Evolutionary conservation across 2,888 invertebrate genomes (phyloP), one percentile per base, ranked within the genome.

Genomic region (Phalangium opilio): DNA sequence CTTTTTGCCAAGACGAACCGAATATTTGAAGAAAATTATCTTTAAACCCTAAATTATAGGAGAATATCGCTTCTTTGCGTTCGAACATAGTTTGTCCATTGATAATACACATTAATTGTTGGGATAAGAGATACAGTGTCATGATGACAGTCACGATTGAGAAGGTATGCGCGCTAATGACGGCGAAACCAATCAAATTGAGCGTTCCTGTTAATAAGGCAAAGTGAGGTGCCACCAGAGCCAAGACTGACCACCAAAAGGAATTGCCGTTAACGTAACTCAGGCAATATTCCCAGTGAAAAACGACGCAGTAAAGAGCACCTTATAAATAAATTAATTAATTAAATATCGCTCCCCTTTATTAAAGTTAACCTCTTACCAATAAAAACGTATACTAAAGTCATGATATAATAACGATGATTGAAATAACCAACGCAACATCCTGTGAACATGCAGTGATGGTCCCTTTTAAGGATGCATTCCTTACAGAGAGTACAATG

Each of bases 371-470:
- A 17, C n/a, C n/a, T 41, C 48, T 39, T 79, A 1, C 80, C 77
- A 34, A 83, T 58, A 59, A 81, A 78, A 53, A 83, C 68, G 62
- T 87, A 80, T 18, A 81, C 62, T 2, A 84, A 70, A 63, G 87
- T 81, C 63, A 79, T 73, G 33, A 85, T 67, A 60, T 90, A 91
- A 66, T 81, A 90, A 59, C 91, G 75, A 59, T 83, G 81, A 65
- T 91, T 91, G 54, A 72, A 73, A 63, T 85, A 81, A 1, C 91
- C 91, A 43, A 91, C 72, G 64, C 91, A 91, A 60, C 79, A 82
- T 15, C 84, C 83, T 34, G 83, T 80, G 64, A 91, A 93, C 56
- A 82, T 78, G 62, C 91, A 84, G 62, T 86, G 83, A 68, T 85
- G 87, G 63, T 89, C 90, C 57, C 90, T 73, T 67, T 79, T 77